These are phyloP conservation scores for Synanthedon myopaeformis DNA, from an alignment of 2,888 invertebrate species.

Conservation along the genomic window DNA sequence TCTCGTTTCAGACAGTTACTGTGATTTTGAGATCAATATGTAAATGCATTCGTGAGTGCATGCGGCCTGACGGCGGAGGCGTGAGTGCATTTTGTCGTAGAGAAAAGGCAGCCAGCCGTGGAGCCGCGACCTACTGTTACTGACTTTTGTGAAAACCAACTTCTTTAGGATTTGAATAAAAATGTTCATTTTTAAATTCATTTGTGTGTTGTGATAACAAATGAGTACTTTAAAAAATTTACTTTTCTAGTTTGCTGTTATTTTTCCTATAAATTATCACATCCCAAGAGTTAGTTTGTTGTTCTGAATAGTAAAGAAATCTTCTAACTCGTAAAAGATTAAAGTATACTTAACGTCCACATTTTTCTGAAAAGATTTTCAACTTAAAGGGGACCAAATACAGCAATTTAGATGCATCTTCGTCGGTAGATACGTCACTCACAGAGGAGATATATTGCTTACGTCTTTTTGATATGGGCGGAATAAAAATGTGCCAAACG, in stretches of 20 bases:
- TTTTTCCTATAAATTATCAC: too few species aligned
- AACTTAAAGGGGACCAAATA: slow-evolving; percentile 9
- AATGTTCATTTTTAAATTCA: slow-evolving; percentile 1
- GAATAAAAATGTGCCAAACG: slow-evolving; percentile 7
- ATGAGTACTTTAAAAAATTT: too few species aligned
- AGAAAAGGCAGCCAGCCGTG: slow-evolving; percentile 31
- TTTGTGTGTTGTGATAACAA: not conserved
- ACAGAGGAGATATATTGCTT: slow-evolving; percentile 11
- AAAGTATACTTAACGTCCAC: not conserved
- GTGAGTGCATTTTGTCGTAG: slow-evolving; percentile 63
- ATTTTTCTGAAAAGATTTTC: slow-evolving; percentile 2
- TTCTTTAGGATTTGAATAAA: slow-evolving; percentile 18
- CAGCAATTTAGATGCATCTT: slow-evolving; percentile 17
- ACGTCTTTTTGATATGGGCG: slow-evolving; percentile 6
- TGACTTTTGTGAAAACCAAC: slow-evolving; percentile 28
- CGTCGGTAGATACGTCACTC: slow-evolving; percentile 13
- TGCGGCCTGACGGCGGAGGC: slow-evolving; percentile 25
- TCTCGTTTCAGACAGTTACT: slow-evolving; percentile 37
- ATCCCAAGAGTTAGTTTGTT: too few species aligned
- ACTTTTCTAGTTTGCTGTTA: too few species aligned
- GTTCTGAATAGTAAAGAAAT: too few species aligned
- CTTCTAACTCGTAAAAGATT: not conserved
- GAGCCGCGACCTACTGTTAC: slow-evolving; percentile 33
- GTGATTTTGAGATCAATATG: slow-evolving; percentile 61
- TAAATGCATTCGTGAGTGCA: slow-evolving; percentile 56